Evolutionary conservation across 2,113 vertebrate species (phyloP).

Genomic region (Bettongia penicillata): DNA sequence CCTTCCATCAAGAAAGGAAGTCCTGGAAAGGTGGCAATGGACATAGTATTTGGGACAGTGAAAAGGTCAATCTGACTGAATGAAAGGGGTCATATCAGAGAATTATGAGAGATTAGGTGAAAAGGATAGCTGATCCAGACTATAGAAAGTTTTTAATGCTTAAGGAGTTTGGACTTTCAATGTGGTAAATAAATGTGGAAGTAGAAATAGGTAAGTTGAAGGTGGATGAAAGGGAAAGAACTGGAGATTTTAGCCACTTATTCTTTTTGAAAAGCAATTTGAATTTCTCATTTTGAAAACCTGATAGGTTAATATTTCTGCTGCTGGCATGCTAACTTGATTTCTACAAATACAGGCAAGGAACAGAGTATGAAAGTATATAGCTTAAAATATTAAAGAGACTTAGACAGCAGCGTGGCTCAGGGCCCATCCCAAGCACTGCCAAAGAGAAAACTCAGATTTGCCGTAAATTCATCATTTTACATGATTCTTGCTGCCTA

Average conservation of each 20-base stretch:
- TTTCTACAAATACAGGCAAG: neutral
- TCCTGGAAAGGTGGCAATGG: neutral
- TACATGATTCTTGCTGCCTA: neutral
- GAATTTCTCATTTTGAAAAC: slow-evolving; percentile 2
- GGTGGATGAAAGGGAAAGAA: neutral
- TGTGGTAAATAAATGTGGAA: neutral
- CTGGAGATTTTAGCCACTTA: neutral
- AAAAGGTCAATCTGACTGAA: neutral
- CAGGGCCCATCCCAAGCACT: neutral
- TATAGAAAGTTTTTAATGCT: neutral
- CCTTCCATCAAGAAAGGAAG: neutral
- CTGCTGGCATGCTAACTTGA: neutral
- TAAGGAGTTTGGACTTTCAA: neutral
- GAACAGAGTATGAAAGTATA: neutral
- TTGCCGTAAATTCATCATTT: neutral
- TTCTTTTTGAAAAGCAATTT: neutral
- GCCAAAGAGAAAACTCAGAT: neutral
- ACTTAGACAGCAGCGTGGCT: neutral
- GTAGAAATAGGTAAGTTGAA: neutral
- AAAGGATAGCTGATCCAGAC: neutral
- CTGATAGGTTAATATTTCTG: neutral
- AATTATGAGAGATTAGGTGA: neutral
- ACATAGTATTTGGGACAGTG: neutral
- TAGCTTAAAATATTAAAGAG: neutral
- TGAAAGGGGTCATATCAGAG: neutral